Base-by-base conservation (phyloP, 35 echinoderm and acorn worm genomes). In the Holothuria glaberrima region DNA sequence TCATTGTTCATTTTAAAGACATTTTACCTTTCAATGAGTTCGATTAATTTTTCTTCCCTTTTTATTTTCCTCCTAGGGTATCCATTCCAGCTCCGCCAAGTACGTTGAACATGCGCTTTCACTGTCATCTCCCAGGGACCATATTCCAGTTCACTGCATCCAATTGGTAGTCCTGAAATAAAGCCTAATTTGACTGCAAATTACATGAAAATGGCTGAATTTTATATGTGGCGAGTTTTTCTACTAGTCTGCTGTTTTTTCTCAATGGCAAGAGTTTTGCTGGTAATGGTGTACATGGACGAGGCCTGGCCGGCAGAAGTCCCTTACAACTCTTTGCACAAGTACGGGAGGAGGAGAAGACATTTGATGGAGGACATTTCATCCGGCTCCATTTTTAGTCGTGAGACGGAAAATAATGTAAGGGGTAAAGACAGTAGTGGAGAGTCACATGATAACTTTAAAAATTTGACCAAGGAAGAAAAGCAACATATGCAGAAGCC, bases 171-270 rank as follows among this genome's bases (percentile, higher is more conserved):
- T 12, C 5, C 50, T 54, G 16, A 1, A 12, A 54, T 17, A 54
- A 17, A 54, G 13, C 10, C 13, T 54, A 54, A 17, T 54, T 17
- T 14, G 57, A 25, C 10, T 24, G 57, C 2, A 12, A 22, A 22
- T 26, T 59, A 83, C 38, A 19, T 68, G 34, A 70, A 87, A 50
- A 87, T 87, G 85, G 62, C 85, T 25, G 82, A 86, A 24, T 71
- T 65, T 87, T 69, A 46, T 62, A 68, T 87, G 34, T 87, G 85
- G 85, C 85, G 85, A 38, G 20, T 44, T 13, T 87, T 87, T 50
- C 30, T 87, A 9, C 27, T 87, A 4, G 60, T 87, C 1, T 87
- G 85, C 50, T 87, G 32, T 48, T 71, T 70, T 19, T 87, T 87
- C 85, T 67, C 85, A 22, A 33, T 50, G 4, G 85, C 85, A 18